Conservation (phyloP, 2,113 vertebrate genomes). For the Cavia aperea region DNA sequence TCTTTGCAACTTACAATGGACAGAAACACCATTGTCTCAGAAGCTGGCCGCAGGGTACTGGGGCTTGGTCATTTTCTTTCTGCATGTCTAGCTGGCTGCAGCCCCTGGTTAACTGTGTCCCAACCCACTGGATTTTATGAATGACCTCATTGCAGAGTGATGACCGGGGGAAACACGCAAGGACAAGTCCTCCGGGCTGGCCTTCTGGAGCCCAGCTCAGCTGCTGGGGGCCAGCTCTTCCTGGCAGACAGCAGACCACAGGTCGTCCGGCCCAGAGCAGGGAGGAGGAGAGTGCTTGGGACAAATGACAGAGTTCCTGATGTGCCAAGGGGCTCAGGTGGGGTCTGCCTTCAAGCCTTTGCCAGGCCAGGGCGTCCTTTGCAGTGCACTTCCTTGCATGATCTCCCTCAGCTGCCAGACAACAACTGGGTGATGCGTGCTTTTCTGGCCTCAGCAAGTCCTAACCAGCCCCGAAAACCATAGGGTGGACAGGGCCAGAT, state of each 20-base stretch:
- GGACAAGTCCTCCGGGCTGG: neutral
- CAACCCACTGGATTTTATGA: slow-evolving; percentile 22
- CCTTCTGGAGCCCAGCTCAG: neutral
- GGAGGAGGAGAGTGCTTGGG: neutral
- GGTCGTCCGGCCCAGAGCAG: rapidly evolving
- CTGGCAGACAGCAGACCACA: neutral
- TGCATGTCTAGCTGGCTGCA: neutral
- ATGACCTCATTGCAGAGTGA: slow-evolving; percentile 39
- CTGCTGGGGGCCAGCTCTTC: neutral
- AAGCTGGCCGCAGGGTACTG: neutral
- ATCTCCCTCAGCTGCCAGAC: neutral
- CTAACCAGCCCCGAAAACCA: slow-evolving; percentile 47
- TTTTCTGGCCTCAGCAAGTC: slow-evolving; percentile 33
- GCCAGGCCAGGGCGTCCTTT: neutral
- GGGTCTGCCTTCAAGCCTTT: neutral
- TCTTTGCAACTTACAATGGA: slow-evolving; percentile 3
- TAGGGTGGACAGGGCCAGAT: slow-evolving; percentile 44
- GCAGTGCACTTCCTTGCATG: neutral
- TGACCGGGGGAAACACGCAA: neutral
- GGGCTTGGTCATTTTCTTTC: neutral
- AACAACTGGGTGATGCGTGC: neutral
- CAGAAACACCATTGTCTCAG: neutral
- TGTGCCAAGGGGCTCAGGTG: rapidly evolving
- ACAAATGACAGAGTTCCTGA: neutral
- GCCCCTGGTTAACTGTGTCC: neutral